A percentile compares a stretch with the other conserved stretches of the same genome.
Evolutionary conservation across 2,113 vertebrate genomes (phyloP).

Genomic region (Egretta garzetta): DNA sequence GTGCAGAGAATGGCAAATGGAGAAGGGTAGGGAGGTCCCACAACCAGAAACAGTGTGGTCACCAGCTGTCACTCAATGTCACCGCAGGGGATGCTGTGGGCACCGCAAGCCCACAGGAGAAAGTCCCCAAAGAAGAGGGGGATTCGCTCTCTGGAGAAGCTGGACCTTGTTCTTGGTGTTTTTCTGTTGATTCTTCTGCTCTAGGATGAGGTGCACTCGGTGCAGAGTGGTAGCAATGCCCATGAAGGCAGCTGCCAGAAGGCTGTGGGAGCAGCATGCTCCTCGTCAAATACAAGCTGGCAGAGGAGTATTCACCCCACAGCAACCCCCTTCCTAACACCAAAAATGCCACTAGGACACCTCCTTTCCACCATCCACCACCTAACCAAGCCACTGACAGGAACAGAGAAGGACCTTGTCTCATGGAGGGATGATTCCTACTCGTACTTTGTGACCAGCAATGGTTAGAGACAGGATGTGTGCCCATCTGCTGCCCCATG

Average conservation of each 20-base stretch:
- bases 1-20: rapidly evolving
- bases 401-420: not conserved
- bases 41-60: not conserved
- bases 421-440: not conserved
- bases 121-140: not conserved
- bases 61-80: too few relatives aligned
- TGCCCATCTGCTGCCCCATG: not conserved
- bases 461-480: rapidly evolving
- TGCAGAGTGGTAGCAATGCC: not conserved
- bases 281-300: not conserved
- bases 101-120: not conserved
- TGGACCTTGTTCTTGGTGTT: not conserved
- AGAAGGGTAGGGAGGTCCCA: not conserved
- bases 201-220: rapidly evolving
- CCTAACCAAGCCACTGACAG: not conserved
- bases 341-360: not conserved
- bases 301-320: not conserved
- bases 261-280: not conserved
- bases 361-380: not conserved
- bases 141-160: not conserved
- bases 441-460: not conserved
- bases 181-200: not conserved
- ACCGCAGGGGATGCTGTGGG: not conserved
- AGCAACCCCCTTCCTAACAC: not conserved
- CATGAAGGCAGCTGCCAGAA: not conserved